Conservation (phyloP, 2,797 vertebrate species). For the Tiaroga cobitis region DNA sequence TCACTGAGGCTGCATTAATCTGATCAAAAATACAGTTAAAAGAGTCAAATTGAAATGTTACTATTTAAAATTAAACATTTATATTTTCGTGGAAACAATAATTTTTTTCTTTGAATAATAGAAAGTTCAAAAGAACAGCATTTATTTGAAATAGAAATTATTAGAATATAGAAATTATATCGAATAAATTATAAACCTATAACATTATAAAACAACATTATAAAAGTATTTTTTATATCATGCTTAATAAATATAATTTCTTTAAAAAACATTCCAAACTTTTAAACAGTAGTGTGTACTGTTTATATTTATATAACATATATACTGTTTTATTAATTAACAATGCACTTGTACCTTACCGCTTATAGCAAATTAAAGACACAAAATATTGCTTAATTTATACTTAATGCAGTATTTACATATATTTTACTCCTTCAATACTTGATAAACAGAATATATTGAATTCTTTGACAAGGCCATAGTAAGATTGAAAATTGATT, state of each 20-base stretch:
- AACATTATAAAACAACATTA: background rate
- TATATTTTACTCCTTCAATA: background rate
- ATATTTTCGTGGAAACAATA: background rate
- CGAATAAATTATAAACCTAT: background rate
- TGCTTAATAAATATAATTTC: background rate
- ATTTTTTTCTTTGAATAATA: background rate
- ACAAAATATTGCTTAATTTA: background rate
- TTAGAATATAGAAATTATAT: no score
- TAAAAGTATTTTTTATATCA: background rate
- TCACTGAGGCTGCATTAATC: no score
- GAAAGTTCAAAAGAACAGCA: background rate
- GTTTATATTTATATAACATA: background rate
- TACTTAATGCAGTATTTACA: background rate
- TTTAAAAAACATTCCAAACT: background rate
- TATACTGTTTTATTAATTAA: background rate
- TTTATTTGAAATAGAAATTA: background rate
- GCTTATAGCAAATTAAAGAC: background rate
- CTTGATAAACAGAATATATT: background rate
- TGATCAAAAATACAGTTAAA: background rate
- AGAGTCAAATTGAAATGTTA: no score
- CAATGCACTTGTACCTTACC: background rate
- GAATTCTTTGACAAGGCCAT: background rate
- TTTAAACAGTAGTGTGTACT: background rate
- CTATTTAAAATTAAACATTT: background rate
- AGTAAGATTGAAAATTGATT: background rate